Base-by-base conservation (phyloP, 2,113 vertebrate species). In the Serinus canaria region DNA sequence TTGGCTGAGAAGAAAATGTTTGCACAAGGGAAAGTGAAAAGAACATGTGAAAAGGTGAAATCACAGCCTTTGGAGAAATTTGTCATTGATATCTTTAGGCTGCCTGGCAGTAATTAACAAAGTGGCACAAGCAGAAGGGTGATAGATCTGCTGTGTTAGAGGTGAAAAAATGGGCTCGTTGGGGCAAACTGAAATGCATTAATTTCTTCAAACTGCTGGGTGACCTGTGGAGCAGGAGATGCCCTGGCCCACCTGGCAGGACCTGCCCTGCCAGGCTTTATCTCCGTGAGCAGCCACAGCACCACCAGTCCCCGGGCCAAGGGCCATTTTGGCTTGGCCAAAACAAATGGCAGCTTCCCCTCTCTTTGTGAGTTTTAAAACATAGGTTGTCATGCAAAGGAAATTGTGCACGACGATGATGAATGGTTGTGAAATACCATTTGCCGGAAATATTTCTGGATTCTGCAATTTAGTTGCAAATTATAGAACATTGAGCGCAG, bases 341-440 rank as follows among this genome's bases (percentile, higher is more conserved):
- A 97, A 94, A 92, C 86, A 96, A 96, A 96, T 92, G 92, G 88
- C 95, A 92, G 90, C 31, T 96, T 96, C 95, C 92, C 73, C 53
- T 93, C 73, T 74, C 90, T 56, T 9, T 93, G 95, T 23, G 20
- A 89, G 88, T 73, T 84, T 82, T 68, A 87, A 97, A 96, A 84
- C 95, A 92, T 2, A 89, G 94, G 86, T 50, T 97, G 95, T 96
- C 95, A 89, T 84, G 56, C 17, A 87, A 89, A 93, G 94, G 93
- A 96, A 96, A 94, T 89, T 6, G 76, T 84, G 90, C 91, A 58
- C 0, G 30, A 58, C 1, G 33, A 80, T 94, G 95, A 96, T 96
- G 95, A 84, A 96, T 95, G 94, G 92, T 73, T 96, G 89, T 73
- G 94, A 96, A 93, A 94, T 56, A 75, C 77, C 73, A 18, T 82